A percentile compares a stretch with the other conserved stretches of the same genome.
phyloP scores from a whole-genome alignment of 2,888 invertebrate species.

The Sisyra terminalis region DNA sequence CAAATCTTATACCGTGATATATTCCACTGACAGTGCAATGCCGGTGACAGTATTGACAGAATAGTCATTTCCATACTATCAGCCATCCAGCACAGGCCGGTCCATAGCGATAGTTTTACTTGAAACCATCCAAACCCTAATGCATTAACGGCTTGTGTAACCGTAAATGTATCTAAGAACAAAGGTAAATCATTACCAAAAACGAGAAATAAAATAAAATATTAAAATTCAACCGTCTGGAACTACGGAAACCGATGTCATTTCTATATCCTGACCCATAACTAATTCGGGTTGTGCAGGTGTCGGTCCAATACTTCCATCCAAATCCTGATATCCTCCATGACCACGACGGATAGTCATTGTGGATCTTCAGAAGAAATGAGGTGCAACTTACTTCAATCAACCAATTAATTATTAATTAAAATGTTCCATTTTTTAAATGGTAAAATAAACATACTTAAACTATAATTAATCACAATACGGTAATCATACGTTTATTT shows the following conservation, averaged over 20 bases:
- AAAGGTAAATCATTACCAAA: not conserved
- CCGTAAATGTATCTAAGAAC: conserved; percentile 67
- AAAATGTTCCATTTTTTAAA: too few relatives aligned
- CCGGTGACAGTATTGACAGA: conserved; percentile 81
- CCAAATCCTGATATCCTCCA: conserved; percentile 41
- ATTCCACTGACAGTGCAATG: conserved; percentile 89
- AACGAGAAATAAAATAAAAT: not conserved
- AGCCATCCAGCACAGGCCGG: conserved; percentile 88
- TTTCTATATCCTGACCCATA: conserved; percentile 48
- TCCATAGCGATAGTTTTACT: conserved; percentile 70
- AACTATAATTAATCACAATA: too few relatives aligned
- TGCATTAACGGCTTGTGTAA: conserved; percentile 73
- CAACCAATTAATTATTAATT: too few relatives aligned
- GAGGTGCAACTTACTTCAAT: too few relatives aligned
- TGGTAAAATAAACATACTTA: too few relatives aligned
- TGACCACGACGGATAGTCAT: conserved; percentile 30
- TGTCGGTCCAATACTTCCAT: conserved; percentile 28
- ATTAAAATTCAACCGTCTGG: conserved; percentile 46
- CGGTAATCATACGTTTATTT: too few relatives aligned
- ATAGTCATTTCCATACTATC: conserved; percentile 99
- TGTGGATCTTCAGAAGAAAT: too few relatives aligned
- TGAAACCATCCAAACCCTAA: conserved; percentile 82
- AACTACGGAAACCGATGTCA: conserved; percentile 63
- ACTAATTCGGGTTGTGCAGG: conserved; percentile 26
- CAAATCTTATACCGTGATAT: conserved; percentile 41